Evolutionary conservation across 2,113 vertebrate genomes (phyloP).

Genomic region (Misgurnus anguillicaudatus): DNA sequence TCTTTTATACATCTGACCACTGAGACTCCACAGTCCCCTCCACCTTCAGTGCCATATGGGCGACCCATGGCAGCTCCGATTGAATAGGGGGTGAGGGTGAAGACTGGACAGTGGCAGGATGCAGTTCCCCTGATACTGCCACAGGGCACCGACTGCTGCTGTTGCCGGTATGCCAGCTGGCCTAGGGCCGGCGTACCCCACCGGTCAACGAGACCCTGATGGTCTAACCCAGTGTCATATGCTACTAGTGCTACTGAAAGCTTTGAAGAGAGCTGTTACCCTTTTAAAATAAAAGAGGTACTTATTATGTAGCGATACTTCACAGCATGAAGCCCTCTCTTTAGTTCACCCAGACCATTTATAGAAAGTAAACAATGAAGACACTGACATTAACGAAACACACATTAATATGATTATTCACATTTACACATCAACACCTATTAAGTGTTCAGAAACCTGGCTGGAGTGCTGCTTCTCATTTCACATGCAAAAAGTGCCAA

Average conservation of each 20-base stretch:
- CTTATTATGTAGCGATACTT: no score
- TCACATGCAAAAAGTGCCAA: no score
- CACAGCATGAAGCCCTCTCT: no score
- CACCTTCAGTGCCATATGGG: slow-evolving; percentile 53
- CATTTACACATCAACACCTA: no score
- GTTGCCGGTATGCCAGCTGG: slow-evolving; percentile 49
- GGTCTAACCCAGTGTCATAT: slow-evolving; percentile 9
- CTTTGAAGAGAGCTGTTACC: not conserved
- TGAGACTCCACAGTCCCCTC: slow-evolving; percentile 27
- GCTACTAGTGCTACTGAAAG: not conserved
- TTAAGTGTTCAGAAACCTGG: no score
- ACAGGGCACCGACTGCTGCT: slow-evolving; percentile 42
- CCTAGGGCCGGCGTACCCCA: not conserved
- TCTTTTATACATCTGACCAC: slow-evolving; percentile 47
- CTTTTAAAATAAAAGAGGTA: not conserved
- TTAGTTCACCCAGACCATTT: no score
- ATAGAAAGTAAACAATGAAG: no score
- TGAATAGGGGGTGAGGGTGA: slow-evolving; percentile 39
- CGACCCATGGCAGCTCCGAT: slow-evolving; percentile 42
- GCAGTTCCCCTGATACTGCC: slow-evolving; percentile 45
- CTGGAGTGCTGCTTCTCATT: no score
- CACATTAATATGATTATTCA: no score
- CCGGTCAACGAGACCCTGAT: not conserved
- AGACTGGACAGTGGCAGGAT: slow-evolving; percentile 32
- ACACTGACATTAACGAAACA: no score